A percentile compares a stretch with the other conserved stretches of the same genome.
Evolutionary conservation across 2,797 vertebrate species (phyloP).

Genomic region (Squalus acanthias): DNA sequence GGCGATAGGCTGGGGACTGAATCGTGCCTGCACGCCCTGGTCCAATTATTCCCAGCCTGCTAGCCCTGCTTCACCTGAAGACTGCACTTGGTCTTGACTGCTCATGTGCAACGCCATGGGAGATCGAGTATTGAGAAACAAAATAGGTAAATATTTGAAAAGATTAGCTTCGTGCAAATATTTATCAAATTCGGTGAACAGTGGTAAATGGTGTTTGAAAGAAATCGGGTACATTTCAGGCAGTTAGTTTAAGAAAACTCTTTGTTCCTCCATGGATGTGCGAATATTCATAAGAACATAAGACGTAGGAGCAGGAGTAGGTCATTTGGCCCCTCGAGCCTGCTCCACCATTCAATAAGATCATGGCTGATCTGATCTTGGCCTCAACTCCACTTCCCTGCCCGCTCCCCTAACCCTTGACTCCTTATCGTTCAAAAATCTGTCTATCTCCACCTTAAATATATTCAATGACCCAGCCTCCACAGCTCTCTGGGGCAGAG

Average conservation of each 20-base stretch:
- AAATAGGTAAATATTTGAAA: not conserved
- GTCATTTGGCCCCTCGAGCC: no score
- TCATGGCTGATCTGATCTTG: no score
- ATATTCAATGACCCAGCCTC: no score
- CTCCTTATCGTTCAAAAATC: no score
- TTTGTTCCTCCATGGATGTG: not conserved
- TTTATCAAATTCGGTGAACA: not conserved
- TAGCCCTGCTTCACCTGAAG: not conserved
- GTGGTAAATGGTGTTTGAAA: not conserved
- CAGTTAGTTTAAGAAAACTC: not conserved
- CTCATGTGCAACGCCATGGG: not conserved
- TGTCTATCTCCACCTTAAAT: no score
- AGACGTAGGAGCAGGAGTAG: no score
- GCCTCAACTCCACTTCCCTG: no score
- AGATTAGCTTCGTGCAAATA: not conserved
- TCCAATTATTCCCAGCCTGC: not conserved
- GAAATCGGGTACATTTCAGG: not conserved
- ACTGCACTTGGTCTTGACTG: not conserved
- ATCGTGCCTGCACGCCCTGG: not conserved
- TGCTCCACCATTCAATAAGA: no score
- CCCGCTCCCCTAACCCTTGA: no score
- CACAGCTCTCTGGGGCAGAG: no score
- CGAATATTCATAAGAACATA: not conserved
- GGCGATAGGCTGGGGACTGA: not conserved
- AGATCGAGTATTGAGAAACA: not conserved